Evolutionary conservation across 2,888 invertebrate species (phyloP), one percentile per base, ranked within the genome.

Genomic region (Caradrina kadenii): DNA sequence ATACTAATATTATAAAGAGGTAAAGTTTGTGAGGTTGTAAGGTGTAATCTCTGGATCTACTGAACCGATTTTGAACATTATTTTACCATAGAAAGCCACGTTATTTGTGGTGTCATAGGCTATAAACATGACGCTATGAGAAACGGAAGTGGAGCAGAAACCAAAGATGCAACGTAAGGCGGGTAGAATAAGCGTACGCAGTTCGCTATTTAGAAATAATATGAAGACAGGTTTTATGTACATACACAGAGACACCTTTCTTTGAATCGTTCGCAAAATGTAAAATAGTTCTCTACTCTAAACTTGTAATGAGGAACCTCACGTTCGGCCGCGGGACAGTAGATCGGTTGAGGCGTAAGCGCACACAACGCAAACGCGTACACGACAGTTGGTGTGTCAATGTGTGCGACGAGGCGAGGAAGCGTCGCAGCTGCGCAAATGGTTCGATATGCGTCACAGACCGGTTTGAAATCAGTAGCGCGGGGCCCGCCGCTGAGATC

Each of bases 391-490:
- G 15, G 8, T 0, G 52, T 10, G 42, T 26, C 3, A 11, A 35
- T 67, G 71, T 76, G 71, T 49, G 66, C 49, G 66, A 21, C 54
- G 60, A 60, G 31, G 39, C 42, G 59, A 26, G 35, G 31, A 22
- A n/a, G 17, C 49, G 35, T 62, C 66, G 55, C 68, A 60, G 69
- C 80, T 54, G 63, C 58, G 69, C 63, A 58, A 76, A 82, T 67
- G 63, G 80, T 83, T 75, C 82, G 74, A 72, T 72, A 69, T 74
- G 69, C 80, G 78, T 82, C 84, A 82, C 73, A 39, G 74, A 83
- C 83, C 52, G 63, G 82, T 83, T 76, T 17, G 62, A 35, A 61
- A 82, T 73, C 62, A 83, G 83, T 80, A 71, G 65, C 80, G 80
- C 72, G 72, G 79, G 55, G 66, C 66, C 45, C 62, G 69, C 67